Evolutionary conservation across 2,888 invertebrate genomes (phyloP).

Genomic region (Polyommatus icarus): DNA sequence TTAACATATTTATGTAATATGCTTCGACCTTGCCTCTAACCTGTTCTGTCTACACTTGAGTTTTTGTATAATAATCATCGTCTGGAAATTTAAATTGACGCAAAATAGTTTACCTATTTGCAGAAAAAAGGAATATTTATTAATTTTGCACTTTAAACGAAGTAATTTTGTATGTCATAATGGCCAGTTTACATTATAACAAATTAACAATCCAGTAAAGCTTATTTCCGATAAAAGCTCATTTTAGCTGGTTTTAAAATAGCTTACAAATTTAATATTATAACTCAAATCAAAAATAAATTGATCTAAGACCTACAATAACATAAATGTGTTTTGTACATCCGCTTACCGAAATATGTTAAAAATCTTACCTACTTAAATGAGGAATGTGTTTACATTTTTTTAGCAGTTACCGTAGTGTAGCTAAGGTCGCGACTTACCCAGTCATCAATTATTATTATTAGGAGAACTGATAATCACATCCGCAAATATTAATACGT

Average conservation of each 20-base stretch:
- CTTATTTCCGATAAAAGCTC: no score
- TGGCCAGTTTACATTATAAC: no score
- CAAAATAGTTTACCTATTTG: neutral
- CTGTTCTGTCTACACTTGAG: neutral
- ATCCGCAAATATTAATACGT: neutral
- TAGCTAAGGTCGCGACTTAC: neutral
- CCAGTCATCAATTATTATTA: neutral
- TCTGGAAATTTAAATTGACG: conserved; percentile 13
- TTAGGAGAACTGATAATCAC: neutral
- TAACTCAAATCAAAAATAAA: no score
- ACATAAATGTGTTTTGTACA: neutral
- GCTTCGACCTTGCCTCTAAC: neutral
- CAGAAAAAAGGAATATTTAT: neutral
- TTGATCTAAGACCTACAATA: neutral
- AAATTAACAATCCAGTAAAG: no score
- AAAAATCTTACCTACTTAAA: neutral
- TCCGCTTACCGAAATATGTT: neutral
- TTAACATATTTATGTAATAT: neutral
- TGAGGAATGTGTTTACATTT: neutral
- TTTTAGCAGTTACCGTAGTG: neutral
- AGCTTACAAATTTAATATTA: no score
- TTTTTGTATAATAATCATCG: conserved; percentile 1
- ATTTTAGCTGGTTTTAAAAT: no score
- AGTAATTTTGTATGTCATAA: no score
- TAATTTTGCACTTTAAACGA: no score